Conservation (phyloP, 1,140 invertebrate species). For the Calliopsis andreniformis region DNA sequence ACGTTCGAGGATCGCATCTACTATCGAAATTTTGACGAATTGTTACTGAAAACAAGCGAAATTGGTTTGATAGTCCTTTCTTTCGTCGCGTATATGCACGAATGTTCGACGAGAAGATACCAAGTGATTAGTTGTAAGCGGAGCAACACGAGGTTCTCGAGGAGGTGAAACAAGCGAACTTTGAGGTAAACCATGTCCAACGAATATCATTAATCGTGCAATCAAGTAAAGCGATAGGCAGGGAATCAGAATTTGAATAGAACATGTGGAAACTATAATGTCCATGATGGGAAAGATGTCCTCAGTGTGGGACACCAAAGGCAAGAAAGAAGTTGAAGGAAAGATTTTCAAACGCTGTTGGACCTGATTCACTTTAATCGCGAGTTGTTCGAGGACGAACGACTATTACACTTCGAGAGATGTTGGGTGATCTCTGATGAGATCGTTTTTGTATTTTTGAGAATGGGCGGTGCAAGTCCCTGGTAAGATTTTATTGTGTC, state of each 20-base stretch:
- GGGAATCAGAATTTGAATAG: no score
- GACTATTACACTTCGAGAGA: not conserved
- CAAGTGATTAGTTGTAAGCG: not conserved
- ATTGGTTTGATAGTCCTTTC: not conserved
- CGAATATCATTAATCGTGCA: not conserved
- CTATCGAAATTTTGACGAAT: not conserved
- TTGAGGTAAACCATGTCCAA: conserved; percentile 9
- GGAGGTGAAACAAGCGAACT: not conserved
- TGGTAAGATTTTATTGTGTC: conserved; percentile 30
- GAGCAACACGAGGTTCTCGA: not conserved
- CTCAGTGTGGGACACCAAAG: no score
- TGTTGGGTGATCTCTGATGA: no score
- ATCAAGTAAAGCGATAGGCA: no score
- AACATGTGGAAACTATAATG: no score
- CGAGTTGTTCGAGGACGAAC: not conserved
- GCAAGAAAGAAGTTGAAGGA: no score
- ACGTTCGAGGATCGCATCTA: not conserved
- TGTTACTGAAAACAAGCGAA: not conserved
- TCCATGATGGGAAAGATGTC: no score
- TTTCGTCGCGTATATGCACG: not conserved
- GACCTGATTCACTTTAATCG: conserved; percentile 9
- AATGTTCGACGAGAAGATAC: not conserved
- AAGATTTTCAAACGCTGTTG: not conserved
- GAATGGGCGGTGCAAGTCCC: not conserved
- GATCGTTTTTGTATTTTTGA: conserved; percentile 7